phyloP scores from a whole-genome alignment of 1,140 invertebrate genomes.

The Teleogryllus occipitalis region DNA sequence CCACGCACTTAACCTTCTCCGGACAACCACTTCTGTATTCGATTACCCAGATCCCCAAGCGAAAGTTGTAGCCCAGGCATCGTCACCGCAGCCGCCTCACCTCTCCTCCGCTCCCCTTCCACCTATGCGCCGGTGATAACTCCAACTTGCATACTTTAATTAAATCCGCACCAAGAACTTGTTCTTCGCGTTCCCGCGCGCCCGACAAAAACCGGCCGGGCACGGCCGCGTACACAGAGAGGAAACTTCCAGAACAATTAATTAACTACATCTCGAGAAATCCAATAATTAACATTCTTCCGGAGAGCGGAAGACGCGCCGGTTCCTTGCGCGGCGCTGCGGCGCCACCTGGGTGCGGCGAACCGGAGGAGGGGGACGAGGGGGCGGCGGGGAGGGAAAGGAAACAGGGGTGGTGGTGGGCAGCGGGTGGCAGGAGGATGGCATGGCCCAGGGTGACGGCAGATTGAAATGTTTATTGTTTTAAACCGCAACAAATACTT shows the following conservation, averaged over 20 bases:
- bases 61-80: too few relatives aligned
- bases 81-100: not conserved
- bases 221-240: not conserved
- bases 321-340: not conserved
- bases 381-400: too few relatives aligned
- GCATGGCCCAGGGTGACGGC: too few relatives aligned
- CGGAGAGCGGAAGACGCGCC: not conserved
- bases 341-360: not conserved
- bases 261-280: constrained; percentile 1
- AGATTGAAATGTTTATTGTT: too few relatives aligned
- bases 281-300: constrained; percentile 5
- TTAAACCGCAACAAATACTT: too few relatives aligned
- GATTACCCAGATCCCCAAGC: too few relatives aligned
- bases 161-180: constrained; percentile 4
- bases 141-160: not conserved
- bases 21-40: too few relatives aligned
- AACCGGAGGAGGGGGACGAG: not conserved
- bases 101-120: not conserved
- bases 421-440: too few relatives aligned
- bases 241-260: not conserved
- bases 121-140: not conserved
- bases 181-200: not conserved
- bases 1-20: too few relatives aligned
- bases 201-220: not conserved
- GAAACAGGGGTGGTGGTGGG: too few relatives aligned